phyloP scores from a whole-genome alignment of 2,888 invertebrate genomes.

The Dryomyza anilis region DNA sequence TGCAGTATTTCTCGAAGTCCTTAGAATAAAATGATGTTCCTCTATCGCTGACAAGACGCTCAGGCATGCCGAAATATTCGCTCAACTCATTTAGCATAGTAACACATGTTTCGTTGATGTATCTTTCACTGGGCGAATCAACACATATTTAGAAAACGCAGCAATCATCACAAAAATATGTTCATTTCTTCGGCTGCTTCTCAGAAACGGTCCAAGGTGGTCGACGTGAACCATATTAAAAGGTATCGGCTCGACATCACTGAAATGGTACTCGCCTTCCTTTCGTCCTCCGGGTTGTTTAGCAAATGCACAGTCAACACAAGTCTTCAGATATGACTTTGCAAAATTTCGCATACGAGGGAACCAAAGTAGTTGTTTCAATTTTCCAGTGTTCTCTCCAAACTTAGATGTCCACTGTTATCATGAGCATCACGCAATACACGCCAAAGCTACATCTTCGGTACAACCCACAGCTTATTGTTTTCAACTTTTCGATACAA shows the following conservation, averaged over 20 bases:
- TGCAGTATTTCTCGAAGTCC: conserved; percentile 33
- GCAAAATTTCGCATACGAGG: neutral
- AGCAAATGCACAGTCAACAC: neutral
- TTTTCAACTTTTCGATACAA: conserved; percentile 3
- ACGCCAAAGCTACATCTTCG: conserved; percentile 15
- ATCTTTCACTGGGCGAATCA: neutral
- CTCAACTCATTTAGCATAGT: neutral
- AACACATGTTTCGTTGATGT: neutral
- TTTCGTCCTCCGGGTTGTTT: neutral
- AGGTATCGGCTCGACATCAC: neutral
- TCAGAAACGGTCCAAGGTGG: neutral
- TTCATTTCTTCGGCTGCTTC: neutral
- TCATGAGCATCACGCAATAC: conserved; percentile 8
- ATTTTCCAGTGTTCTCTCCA: conserved; percentile 6
- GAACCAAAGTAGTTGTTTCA: neutral
- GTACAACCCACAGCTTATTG: conserved; percentile 20
- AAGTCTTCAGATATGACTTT: neutral
- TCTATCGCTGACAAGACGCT: neutral
- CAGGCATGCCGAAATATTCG: neutral
- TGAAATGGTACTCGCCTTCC: neutral
- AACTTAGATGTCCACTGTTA: conserved; percentile 22
- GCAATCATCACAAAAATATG: neutral
- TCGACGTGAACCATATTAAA: neutral
- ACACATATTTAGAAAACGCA: neutral
- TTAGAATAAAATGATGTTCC: conserved; percentile 18